Base-by-base conservation (phyloP, 2,888 invertebrate species). In the Lucinisca nassula region DNA sequence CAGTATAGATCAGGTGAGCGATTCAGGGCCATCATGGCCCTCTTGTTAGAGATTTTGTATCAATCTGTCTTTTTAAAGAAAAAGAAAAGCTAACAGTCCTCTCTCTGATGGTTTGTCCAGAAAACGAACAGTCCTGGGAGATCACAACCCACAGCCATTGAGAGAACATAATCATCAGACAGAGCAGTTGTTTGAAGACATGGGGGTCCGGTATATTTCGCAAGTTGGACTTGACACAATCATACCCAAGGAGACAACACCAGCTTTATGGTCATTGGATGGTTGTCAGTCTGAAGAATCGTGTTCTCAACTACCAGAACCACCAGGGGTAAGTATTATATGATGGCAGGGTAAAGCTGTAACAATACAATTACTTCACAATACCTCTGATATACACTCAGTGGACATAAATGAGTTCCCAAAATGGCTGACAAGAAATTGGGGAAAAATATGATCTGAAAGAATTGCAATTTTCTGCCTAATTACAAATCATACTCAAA, bases 321-420 rank as follows among this genome's bases (percentile, higher is more conserved):
- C 87, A 21, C 92, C 93, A 76, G 88, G 89, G 84, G 93, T 93
- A 88, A 85, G 85, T 82, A n/a, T n/a, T n/a, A n/a, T n/a, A n/a
- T n/a, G n/a, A n/a, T n/a, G n/a, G n/a, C n/a, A n/a, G n/a, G n/a
- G n/a, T n/a, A n/a, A n/a, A n/a, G n/a, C n/a, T n/a, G n/a, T n/a
- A n/a, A n/a, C n/a, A n/a, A n/a, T n/a, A n/a, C n/a, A n/a, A n/a
- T n/a, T n/a, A n/a, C n/a, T n/a, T n/a, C n/a, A n/a, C n/a, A n/a
- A n/a, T n/a, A n/a, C n/a, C n/a, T n/a, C n/a, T n/a, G n/a, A n/a
- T n/a, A n/a, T n/a, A n/a, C n/a, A n/a, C n/a, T n/a, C n/a, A n/a
- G n/a, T n/a, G n/a, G n/a, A n/a, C n/a, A n/a, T n/a, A n/a, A n/a
- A n/a, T n/a, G n/a, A n/a, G n/a, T n/a, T n/a, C n/a, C n/a, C n/a